phyloP scores from a whole-genome alignment of 2,113 vertebrate species.

The Rhabdornis inornatus region DNA sequence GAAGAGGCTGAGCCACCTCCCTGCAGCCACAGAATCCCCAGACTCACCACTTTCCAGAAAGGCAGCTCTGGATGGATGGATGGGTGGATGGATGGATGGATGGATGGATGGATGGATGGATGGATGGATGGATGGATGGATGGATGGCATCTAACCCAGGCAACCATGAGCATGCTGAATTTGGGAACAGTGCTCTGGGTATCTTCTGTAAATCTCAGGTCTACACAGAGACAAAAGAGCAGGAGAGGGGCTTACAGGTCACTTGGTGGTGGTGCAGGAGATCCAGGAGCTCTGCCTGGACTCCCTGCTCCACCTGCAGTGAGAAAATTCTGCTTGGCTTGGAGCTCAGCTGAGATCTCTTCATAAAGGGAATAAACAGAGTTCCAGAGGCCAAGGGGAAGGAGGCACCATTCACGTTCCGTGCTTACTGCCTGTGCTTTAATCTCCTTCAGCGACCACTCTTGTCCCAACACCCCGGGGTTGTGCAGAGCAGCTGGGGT shows the following conservation, averaged over 20 bases:
- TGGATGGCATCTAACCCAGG: background rate
- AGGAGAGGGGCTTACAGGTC: background rate
- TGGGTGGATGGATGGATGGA: accelerated
- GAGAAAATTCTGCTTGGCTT: background rate
- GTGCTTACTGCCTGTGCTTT: background rate
- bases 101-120: accelerated
- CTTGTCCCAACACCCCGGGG: accelerated
- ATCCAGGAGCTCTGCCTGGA: background rate
- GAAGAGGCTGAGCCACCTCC: background rate
- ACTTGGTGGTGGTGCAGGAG: background rate
- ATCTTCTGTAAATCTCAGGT: background rate
- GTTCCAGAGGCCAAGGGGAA: background rate
- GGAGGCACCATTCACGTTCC: background rate
- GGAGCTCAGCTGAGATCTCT: background rate
- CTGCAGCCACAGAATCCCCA: accelerated
- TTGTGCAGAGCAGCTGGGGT: background rate
- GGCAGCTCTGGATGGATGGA: background rate
- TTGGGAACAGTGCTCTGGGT: background rate
- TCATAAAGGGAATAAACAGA: background rate
- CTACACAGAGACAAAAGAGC: accelerated
- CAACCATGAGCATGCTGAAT: accelerated
- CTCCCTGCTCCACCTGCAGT: background rate
- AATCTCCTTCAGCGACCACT: accelerated
- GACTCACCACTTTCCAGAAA: background rate
- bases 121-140: accelerated